phyloP scores from a whole-genome alignment of 2,113 vertebrate species.

The Cynopterus brachyotis region DNA sequence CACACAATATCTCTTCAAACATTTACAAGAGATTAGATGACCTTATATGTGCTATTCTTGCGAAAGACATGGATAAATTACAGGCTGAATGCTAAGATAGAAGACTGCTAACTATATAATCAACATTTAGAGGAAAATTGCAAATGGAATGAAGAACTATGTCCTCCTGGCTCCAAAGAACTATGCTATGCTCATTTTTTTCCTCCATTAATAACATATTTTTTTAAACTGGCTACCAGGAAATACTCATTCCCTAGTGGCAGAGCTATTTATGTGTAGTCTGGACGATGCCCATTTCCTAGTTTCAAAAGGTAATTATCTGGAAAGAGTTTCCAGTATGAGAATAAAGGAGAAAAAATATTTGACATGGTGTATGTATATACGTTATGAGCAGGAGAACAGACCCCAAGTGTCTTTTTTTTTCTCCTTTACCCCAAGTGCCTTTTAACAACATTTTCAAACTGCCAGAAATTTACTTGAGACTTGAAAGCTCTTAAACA shows the following conservation, averaged over 20 bases:
- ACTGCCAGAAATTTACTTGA: not conserved
- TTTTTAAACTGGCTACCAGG: conserved; percentile 2
- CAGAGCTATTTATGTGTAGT: not conserved
- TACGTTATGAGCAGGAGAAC: not conserved
- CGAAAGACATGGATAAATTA: conserved; percentile 15
- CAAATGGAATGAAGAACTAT: not conserved
- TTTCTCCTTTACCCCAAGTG: not conserved
- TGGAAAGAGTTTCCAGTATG: not conserved
- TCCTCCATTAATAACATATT: conserved; percentile 5
- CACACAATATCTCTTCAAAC: not conserved
- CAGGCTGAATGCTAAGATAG: not conserved
- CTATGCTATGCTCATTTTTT: not conserved
- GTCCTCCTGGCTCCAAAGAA: not conserved
- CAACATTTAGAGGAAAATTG: not conserved
- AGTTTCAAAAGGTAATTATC: not conserved
- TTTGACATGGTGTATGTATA: not conserved
- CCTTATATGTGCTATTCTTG: not conserved
- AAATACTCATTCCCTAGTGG: not conserved
- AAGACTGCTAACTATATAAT: not conserved
- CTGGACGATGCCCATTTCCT: not conserved
- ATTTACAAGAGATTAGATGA: conserved; percentile 1
- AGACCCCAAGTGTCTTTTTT: not conserved
- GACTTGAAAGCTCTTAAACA: not conserved
- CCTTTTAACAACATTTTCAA: conserved; percentile 27
- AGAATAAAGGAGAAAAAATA: not conserved